Evolutionary conservation across 2,888 invertebrate species (phyloP), one percentile per base, ranked within the genome.

Genomic region (Morinoia aosen): DNA sequence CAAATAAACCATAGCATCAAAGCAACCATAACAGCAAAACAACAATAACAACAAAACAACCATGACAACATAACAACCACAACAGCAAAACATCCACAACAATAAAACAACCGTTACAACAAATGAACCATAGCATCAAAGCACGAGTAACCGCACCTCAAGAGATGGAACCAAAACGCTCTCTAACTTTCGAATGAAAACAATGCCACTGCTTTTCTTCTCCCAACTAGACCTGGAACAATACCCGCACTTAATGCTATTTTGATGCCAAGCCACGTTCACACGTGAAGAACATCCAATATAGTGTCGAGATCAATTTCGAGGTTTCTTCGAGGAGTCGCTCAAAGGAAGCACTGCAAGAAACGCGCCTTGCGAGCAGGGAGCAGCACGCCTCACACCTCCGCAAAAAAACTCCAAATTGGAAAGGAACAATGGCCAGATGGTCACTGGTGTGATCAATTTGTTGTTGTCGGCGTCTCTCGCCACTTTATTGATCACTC

Each of bases 391-490:
- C 19, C 33, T 76, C 76, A 76, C 76, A 76, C 25, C 25, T 76
- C 76, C 8, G 25, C 76, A 76, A 76, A 76, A 76, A 76, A 76
- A 0, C 76, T 76, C 76, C 76, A 76, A 76, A 76, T 76, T 76
- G 76, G 76, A 76, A 76, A 76, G 3, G 93, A 93, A 57, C 93
- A 48, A 56, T 57, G 40, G 93, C 56, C 93, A 93, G 93, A 93
- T 57, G 93, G 93, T 57, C 57, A 57, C 57, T 33, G n/a, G 57
- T 33, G 57, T n/a, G 57, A 93, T 93, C 93, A 93, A 93, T 93
- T 57, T 93, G 93, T 93, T 93, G 93, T 56, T 93, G 93, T 57
- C 93, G 93, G 33, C 93, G 93, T 57, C 93, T 93, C 57, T 12
- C n/a, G n/a, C 39, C 16, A 57, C 90, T 90, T 90, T 93, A 93